phyloP scores from a whole-genome alignment of 1,140 invertebrate species.

The Hypsibius dujardini region DNA sequence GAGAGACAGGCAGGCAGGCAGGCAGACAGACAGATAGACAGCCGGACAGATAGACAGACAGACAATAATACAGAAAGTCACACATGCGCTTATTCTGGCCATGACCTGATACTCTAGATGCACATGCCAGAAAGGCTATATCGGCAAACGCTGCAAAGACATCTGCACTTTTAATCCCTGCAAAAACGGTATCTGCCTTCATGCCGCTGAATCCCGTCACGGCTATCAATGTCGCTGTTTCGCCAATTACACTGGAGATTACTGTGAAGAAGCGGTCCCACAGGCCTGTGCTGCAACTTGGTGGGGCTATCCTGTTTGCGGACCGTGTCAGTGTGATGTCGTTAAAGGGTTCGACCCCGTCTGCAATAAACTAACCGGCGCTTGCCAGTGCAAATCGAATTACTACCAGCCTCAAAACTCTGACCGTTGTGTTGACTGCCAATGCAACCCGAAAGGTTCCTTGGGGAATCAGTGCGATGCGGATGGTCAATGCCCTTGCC shows the following conservation, averaged over 20 bases:
- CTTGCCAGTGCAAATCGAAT: slow-evolving; percentile 77
- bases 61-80: too few relatives aligned
- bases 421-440: too few relatives aligned
- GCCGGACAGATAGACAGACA: too few relatives aligned
- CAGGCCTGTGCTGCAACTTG: slow-evolving; percentile 73
- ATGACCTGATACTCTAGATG: neutral
- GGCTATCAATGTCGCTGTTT: slow-evolving; percentile 14
- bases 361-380: slow-evolving; percentile 74
- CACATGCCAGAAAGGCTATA: neutral
- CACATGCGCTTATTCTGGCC: too few relatives aligned
- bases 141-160: neutral
- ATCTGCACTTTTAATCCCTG: neutral
- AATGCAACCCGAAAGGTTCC: too few relatives aligned
- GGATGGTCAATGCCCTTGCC: slow-evolving; percentile 69
- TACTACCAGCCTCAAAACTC: slow-evolving; percentile 58
- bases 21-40: too few relatives aligned
- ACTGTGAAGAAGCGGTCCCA: slow-evolving; percentile 55
- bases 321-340: slow-evolving; percentile 72
- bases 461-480: slow-evolving; percentile 54
- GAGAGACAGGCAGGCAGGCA: too few relatives aligned
- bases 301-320: slow-evolving; percentile 83
- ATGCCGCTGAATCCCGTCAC: neutral
- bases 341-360: slow-evolving; percentile 69
- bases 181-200: neutral
- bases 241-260: slow-evolving; percentile 42